These are phyloP conservation scores for Pelodytes ibericus DNA, from an alignment of 2,797 vertebrate species.

Conservation along the genomic window DNA sequence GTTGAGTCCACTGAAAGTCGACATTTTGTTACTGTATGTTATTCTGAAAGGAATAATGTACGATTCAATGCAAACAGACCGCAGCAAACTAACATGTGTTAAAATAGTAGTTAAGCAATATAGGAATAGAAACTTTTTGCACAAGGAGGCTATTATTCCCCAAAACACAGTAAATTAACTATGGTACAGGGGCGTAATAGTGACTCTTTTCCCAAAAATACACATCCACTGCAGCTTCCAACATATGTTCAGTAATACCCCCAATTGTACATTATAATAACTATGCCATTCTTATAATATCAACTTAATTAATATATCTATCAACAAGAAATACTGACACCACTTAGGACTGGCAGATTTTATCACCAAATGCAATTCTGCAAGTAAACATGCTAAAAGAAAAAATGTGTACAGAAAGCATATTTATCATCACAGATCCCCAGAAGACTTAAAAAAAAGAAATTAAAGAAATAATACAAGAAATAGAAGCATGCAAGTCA, in stretches of 20 bases:
- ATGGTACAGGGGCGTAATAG: too few relatives aligned
- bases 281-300: slow-evolving; percentile 19
- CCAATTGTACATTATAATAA: slow-evolving; percentile 4
- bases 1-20: too few relatives aligned
- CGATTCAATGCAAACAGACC: too few relatives aligned
- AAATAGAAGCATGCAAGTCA: too few relatives aligned
- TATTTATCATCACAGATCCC: slow-evolving; percentile 5
- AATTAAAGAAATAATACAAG: not conserved
- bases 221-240: not conserved
- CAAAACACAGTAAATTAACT: too few relatives aligned
- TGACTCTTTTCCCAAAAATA: not conserved
- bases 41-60: too few relatives aligned
- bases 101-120: too few relatives aligned
- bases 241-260: not conserved
- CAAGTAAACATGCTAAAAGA: not conserved
- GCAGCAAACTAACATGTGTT: too few relatives aligned
- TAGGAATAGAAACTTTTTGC: too few relatives aligned
- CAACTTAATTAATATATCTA: slow-evolving; percentile 14
- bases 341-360: slow-evolving; percentile 14
- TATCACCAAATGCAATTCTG: slow-evolving; percentile 7
- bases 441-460: not conserved
- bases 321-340: slow-evolving; percentile 22
- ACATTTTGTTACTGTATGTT: too few relatives aligned
- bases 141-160: too few relatives aligned
- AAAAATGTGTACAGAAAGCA: not conserved